Evolutionary conservation across 92 coral and sea anemone species (phyloP).

Genomic region (Phenganax subtilis): DNA sequence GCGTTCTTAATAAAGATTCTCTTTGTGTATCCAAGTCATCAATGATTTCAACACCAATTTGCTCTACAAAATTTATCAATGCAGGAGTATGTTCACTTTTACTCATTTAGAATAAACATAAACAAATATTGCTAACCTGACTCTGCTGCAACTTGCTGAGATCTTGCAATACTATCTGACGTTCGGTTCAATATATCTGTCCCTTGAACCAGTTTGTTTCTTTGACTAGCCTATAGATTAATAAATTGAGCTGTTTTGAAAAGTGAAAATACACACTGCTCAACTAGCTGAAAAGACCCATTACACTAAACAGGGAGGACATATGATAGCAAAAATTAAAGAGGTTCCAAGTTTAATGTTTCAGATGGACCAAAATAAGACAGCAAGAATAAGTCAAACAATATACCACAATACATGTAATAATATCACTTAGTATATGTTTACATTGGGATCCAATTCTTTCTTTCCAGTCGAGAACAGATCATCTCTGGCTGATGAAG

Average conservation of each 20-base stretch:
- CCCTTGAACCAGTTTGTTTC: slow-evolving; percentile 70
- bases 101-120: not conserved
- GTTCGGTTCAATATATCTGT: slow-evolving; percentile 87
- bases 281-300: not conserved
- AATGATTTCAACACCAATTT: slow-evolving; percentile 86
- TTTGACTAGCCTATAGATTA: slow-evolving; percentile 64
- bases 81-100: not conserved
- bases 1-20: slow-evolving; percentile 71
- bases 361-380: not conserved
- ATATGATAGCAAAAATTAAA: not conserved
- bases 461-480: slow-evolving; percentile 45
- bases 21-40: slow-evolving; percentile 68
- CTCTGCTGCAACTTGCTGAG: slow-evolving; percentile 90
- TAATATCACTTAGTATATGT: not conserved
- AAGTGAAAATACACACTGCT: not conserved
- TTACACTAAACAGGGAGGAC: not conserved
- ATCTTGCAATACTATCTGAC: slow-evolving; percentile 95
- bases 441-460: slow-evolving; percentile 29
- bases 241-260: not conserved
- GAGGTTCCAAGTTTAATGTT: not conserved
- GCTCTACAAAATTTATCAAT: slow-evolving; percentile 47
- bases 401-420: not conserved
- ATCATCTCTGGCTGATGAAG: slow-evolving; percentile 88
- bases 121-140: slow-evolving; percentile 53
- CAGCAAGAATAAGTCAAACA: not conserved